A percentile compares a stretch with the other conserved stretches of the same genome.
These are phyloP conservation scores for Lontra canadensis DNA, from an alignment of 2,113 vertebrate species.

Conservation along the genomic window DNA sequence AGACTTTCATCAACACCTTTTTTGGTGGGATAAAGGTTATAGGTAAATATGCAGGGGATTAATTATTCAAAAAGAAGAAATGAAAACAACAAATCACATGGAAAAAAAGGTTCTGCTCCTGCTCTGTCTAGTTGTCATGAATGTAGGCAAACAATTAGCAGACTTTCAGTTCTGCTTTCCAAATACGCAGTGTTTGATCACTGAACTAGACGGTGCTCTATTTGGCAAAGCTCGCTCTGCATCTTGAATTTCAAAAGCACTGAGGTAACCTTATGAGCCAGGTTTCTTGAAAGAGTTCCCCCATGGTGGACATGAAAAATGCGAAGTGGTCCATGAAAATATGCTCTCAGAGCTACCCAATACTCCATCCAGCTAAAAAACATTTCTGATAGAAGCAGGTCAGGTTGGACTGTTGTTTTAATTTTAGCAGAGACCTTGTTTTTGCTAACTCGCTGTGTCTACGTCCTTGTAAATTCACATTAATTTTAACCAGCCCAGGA, in stretches of 20 bases:
- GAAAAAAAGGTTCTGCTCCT: neutral
- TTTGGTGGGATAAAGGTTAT: neutral
- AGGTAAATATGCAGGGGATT: conserved; percentile 40
- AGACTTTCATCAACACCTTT: neutral
- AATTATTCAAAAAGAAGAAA: conserved; percentile 46
- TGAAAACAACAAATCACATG: conserved; percentile 31
- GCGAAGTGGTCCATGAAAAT: conserved; percentile 49
- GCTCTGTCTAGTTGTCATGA: neutral
- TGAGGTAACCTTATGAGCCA: conserved; percentile 29
- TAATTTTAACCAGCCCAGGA: conserved; percentile 16
- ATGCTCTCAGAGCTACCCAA: neutral
- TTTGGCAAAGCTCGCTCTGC: conserved; percentile 14
- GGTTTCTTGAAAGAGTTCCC: conserved; percentile 55
- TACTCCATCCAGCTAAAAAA: neutral
- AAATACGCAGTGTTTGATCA: conserved; percentile 50
- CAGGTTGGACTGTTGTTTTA: conserved; percentile 3
- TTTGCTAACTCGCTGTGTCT: neutral
- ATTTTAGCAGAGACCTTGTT: neutral
- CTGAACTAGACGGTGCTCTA: conserved; percentile 21
- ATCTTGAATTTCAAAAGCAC: conserved; percentile 68
- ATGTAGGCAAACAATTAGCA: conserved; percentile 57
- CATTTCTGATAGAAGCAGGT: neutral
- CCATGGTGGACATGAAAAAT: conserved; percentile 51
- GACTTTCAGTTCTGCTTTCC: conserved; percentile 47
- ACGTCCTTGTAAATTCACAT: conserved; percentile 7